A percentile compares a stretch with the other conserved stretches of the same genome.
These are phyloP conservation scores for Maconellicoccus hirsutus DNA, from an alignment of 1,140 invertebrate species.

Conservation along the genomic window DNA sequence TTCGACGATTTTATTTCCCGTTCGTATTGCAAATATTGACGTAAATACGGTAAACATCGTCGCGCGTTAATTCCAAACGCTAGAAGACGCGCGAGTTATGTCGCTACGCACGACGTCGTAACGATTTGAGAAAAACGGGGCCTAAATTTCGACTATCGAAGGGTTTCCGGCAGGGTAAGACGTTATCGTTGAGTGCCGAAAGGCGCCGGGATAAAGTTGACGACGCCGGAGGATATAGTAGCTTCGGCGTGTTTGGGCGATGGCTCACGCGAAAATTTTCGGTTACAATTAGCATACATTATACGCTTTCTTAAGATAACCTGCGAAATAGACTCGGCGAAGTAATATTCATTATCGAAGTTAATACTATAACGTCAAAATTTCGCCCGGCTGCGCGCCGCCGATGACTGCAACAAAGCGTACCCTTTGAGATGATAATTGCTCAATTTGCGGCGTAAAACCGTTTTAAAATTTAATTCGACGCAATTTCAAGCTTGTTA, in stretches of 20 bases:
- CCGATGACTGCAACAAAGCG: neutral
- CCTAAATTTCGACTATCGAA: too few species aligned
- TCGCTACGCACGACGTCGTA: too few species aligned
- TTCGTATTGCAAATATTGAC: too few species aligned
- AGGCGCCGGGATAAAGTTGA: too few species aligned
- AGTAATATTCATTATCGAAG: conserved; percentile 1
- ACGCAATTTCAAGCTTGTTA: neutral
- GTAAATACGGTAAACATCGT: too few species aligned
- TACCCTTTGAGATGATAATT: neutral
- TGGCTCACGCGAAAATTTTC: neutral
- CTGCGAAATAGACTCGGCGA: neutral
- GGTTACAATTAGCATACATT: neutral
- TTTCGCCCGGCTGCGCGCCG: neutral
- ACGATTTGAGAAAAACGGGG: too few species aligned
- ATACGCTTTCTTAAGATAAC: neutral
- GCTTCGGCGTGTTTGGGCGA: too few species aligned
- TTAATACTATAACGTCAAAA: conserved; percentile 4
- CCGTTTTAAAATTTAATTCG: conserved; percentile 3
- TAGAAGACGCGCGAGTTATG: too few species aligned
- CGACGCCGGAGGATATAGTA: neutral
- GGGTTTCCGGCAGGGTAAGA: too few species aligned
- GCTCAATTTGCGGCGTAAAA: conserved; percentile 1
- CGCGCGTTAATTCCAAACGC: too few species aligned
- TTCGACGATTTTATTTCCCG: too few species aligned
- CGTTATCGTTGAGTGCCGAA: too few species aligned